These are phyloP conservation scores for Saccostrea echinata DNA, from an alignment of 1,140 invertebrate genomes.

Conservation along the genomic window DNA sequence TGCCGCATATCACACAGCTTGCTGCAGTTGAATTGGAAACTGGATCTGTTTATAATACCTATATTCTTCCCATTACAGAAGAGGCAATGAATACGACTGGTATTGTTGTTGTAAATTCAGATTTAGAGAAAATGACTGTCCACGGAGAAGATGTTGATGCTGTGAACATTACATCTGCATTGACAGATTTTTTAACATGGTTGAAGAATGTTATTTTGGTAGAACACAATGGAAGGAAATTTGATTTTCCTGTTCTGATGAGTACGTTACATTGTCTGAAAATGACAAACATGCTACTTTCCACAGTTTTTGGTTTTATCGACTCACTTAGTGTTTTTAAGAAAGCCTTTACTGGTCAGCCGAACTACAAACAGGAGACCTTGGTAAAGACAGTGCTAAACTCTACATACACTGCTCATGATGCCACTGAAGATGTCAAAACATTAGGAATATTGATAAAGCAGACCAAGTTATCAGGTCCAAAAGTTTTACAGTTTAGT, in stretches of 20 bases:
- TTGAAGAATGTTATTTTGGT: slow-evolving; percentile 43
- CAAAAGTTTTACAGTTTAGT: neutral
- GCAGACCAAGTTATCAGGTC: neutral
- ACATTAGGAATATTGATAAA: neutral
- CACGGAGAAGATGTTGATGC: slow-evolving; percentile 32
- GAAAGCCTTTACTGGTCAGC: slow-evolving; percentile 22
- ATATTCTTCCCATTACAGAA: slow-evolving; percentile 42
- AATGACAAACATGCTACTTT: neutral
- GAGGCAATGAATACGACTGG: slow-evolving; percentile 43
- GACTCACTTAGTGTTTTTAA: slow-evolving; percentile 15
- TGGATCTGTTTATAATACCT: neutral
- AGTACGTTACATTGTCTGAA: neutral
- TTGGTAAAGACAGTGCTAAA: neutral
- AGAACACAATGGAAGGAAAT: slow-evolving; percentile 52
- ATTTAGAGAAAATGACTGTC: slow-evolving; percentile 41
- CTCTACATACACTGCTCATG: slow-evolving; percentile 18
- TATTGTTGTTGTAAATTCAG: neutral
- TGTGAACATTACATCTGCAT: neutral
- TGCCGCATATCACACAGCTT: slow-evolving; percentile 52
- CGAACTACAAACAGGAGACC: slow-evolving; percentile 38
- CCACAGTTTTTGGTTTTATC: slow-evolving; percentile 2
- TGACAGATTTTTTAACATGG: slow-evolving; percentile 40
- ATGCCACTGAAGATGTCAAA: slow-evolving; percentile 34
- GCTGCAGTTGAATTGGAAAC: slow-evolving; percentile 35
- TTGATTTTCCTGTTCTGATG: slow-evolving; percentile 40